Evolutionary conservation across 2,797 vertebrate genomes (phyloP), one percentile per base, ranked within the genome.

Genomic region (Orientallactaga sibirica): DNA sequence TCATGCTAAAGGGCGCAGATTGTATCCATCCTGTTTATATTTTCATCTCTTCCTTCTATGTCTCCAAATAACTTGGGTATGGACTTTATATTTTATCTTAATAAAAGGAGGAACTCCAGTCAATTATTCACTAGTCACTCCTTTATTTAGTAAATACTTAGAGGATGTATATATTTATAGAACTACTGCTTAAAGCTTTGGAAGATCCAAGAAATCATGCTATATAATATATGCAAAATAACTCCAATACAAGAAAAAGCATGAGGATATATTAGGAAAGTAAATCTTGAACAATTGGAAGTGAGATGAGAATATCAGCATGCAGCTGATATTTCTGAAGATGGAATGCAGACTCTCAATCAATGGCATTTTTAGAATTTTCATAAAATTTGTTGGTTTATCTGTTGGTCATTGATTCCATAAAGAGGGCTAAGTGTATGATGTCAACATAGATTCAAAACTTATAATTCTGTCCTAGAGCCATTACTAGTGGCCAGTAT

Each of bases 391-490:
- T 95, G 95, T 43, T 96, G 97, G 95, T 94, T 96, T 95, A 88
- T 92, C 55, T 73, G 91, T 77, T 96, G 94, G 92, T 88, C 93
- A 93, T 29, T 94, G 61, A 95, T 95, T 96, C 70, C 74, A 95
- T 94, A 96, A 96, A 92, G 86, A 95, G 88, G 52, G 74, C 79
- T 96, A 86, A 96, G 64, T 90, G 82, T 88, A 95, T 93, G 93
- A 96, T 95, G 90, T 96, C 88, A 95, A 93, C 43, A 20, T 90
- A 90, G 88, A 92, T 80, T 95, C 58, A 37, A 90, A 41, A 71
- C 77, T 95, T 94, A 84, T 88, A 92, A 95, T 96, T 95, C 85
- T 95, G 64, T 95, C 74, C 80, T 15, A 73, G 68, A 94, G 88
- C 61, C 94, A 94, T 93, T 96, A 80, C 79, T 96, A 73, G 61